Percentiles rank a stretch among this genome's conserved stretches.
Conservation (phyloP, 1,140 invertebrate genomes). For the Ips nitidus region DNA sequence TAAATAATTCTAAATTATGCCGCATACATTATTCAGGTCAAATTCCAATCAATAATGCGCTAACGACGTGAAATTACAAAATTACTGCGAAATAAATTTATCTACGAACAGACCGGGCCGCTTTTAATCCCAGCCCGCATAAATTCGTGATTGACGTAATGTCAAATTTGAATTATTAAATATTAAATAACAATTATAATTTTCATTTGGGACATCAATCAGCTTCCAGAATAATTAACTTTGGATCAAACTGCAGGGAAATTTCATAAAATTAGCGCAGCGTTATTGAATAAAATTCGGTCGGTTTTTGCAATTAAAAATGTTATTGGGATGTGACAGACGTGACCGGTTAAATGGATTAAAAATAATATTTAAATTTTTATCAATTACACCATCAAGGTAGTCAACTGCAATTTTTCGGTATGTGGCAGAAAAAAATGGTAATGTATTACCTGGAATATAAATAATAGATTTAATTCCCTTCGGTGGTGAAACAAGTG, state of each 20-base stretch:
- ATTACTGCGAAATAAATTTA: constrained; percentile 34
- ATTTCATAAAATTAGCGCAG: constrained; percentile 31
- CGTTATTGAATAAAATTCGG: constrained; percentile 28
- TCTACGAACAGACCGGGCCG: constrained; percentile 12
- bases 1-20: constrained; percentile 31
- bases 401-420: no score
- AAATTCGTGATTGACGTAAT: constrained; percentile 43
- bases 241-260: constrained; percentile 36
- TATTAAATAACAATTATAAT: constrained; percentile 48
- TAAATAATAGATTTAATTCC: constrained; percentile 2
- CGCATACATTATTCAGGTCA: constrained; percentile 31
- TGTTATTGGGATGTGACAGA: constrained; percentile 27
- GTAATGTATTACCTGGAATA: no score
- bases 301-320: constrained; percentile 28
- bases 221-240: constrained; percentile 43
- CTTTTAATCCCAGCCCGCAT: constrained; percentile 41
- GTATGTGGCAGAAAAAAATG: no score
- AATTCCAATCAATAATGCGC: constrained; percentile 29
- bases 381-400: no score
- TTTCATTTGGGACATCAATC: constrained; percentile 46
- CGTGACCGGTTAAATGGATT: constrained; percentile 17
- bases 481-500: constrained; percentile 15
- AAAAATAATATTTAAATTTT: constrained; percentile 16
- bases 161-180: constrained; percentile 45
- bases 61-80: constrained; percentile 32